phyloP scores from a whole-genome alignment of 2,113 vertebrate species.

The Lichenostomus cassidix region DNA sequence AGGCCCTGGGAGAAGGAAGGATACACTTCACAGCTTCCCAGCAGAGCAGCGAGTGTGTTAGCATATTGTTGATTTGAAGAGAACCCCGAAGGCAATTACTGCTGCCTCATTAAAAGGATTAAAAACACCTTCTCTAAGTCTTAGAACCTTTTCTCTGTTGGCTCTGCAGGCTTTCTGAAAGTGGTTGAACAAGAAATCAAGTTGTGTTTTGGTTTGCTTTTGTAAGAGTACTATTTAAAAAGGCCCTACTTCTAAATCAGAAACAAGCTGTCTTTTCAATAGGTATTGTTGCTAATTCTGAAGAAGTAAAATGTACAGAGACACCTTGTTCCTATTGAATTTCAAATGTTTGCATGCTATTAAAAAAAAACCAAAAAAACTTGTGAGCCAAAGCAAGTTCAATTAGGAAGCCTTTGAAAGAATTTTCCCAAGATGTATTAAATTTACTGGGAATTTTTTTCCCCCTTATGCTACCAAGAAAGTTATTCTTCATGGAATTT shows the following conservation, averaged over 20 bases:
- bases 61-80: background rate
- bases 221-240: background rate
- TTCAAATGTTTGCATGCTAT: background rate
- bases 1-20: background rate
- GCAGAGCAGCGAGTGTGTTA: background rate
- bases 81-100: background rate
- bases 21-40: background rate
- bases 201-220: background rate
- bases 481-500: background rate
- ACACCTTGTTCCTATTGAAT: background rate
- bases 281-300: background rate
- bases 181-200: background rate
- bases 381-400: background rate
- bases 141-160: background rate
- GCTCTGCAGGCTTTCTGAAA: background rate
- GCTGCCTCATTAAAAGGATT: conserved; percentile 2
- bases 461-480: background rate
- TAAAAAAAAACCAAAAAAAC: background rate
- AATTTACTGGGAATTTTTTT: background rate
- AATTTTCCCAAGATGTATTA: background rate
- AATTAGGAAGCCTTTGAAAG: background rate
- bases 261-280: background rate
- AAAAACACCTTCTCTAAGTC: background rate
- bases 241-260: background rate
- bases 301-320: background rate